These are phyloP conservation scores for Rhizoglyphus robini DNA, from an alignment of 1,140 invertebrate genomes.

Conservation along the genomic window DNA sequence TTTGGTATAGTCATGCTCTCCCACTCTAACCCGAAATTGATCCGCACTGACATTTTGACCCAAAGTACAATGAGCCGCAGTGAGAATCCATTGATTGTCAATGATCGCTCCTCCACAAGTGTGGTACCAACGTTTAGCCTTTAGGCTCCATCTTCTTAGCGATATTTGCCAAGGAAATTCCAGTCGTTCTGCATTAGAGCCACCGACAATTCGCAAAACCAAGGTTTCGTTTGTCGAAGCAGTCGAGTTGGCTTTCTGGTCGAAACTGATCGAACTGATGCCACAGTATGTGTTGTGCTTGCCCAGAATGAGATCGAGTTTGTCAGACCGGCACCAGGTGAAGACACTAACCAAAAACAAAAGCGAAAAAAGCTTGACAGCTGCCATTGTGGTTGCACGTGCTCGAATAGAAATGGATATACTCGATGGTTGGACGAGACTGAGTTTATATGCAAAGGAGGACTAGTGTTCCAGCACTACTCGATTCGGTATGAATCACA, in stretches of 20 bases:
- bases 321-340: too few relatives aligned
- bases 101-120: conserved; percentile 67
- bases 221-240: not conserved
- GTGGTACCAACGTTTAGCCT: not conserved
- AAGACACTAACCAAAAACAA: too few relatives aligned
- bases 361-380: too few relatives aligned
- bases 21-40: not conserved
- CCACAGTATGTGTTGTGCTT: not conserved
- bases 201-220: conserved; percentile 15
- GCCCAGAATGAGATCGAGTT: not conserved
- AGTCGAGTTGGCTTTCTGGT: not conserved
- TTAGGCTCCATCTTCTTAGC: not conserved
- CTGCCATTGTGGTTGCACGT: too few relatives aligned
- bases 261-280: too few relatives aligned
- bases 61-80: conserved; percentile 7
- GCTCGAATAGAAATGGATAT: too few relatives aligned
- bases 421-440: too few relatives aligned
- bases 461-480: too few relatives aligned
- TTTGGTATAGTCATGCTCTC: conserved; percentile 8
- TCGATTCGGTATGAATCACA: too few relatives aligned
- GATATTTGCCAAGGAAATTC: conserved; percentile 21
- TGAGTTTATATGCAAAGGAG: too few relatives aligned
- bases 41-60: not conserved
- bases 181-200: not conserved
- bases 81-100: conserved; percentile 50